These are phyloP conservation scores for Sylvilagus bachmani DNA, from an alignment of 2,113 vertebrate species.

Conservation along the genomic window DNA sequence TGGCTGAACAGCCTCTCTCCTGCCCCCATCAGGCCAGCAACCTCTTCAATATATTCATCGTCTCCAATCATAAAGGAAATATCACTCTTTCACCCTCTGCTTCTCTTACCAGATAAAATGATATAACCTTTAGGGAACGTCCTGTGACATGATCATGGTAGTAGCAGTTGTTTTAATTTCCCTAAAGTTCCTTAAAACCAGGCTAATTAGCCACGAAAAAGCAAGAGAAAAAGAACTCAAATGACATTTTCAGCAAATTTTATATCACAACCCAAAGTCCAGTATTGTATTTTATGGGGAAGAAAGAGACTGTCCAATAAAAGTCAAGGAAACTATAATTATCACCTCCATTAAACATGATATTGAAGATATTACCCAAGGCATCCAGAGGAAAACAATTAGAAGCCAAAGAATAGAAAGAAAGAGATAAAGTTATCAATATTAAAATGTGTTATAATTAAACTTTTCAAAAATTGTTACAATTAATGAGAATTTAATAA, in stretches of 20 bases:
- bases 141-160: background rate
- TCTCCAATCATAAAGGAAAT: background rate
- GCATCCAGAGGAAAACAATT: too few relatives aligned
- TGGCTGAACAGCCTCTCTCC: background rate
- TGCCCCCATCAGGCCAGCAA: background rate
- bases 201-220: background rate
- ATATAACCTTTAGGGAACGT: background rate
- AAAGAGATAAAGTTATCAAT: too few relatives aligned
- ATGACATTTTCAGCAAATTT: background rate
- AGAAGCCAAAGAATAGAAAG: too few relatives aligned
- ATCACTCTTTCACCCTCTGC: background rate
- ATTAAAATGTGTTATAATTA: too few relatives aligned
- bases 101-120: background rate
- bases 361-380: too few relatives aligned
- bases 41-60: background rate
- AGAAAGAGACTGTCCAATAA: too few relatives aligned
- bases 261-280: background rate
- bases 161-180: background rate
- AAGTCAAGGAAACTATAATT: too few relatives aligned
- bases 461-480: too few relatives aligned
- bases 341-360: too few relatives aligned
- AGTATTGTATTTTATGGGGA: too few relatives aligned
- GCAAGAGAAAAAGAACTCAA: background rate
- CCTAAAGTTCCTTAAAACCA: background rate
- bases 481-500: too few relatives aligned